Evolutionary conservation across 2,113 vertebrate species (phyloP), one percentile per base, ranked within the genome.

Genomic region (Bos indicus): DNA sequence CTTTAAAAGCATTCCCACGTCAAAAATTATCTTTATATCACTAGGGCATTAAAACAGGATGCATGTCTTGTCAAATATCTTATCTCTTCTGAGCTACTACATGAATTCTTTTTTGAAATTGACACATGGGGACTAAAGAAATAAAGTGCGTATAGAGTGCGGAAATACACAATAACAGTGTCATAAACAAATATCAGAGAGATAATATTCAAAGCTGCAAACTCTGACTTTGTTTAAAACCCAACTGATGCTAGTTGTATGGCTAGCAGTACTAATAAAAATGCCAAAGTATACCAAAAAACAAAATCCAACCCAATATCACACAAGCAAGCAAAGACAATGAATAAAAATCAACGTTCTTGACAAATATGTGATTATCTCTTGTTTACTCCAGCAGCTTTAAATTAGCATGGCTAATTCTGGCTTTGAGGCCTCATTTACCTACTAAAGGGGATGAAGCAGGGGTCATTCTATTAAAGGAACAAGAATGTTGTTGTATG

Each of bases 131-230:
- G 26, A 85, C 40, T 59, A 71, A 95, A 90, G 11, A 71, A 95
- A 14, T 28, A 43, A 84, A 90, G 10, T 88, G 14, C 43, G 5
- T 28, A 33, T 59, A 83, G 19, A 30, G 30, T 64, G 43, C 33
- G 60, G 30, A 82, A 81, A 97, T 77, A 91, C 7, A 80, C 9
- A 96, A 64, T 86, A 88, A 67, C 33, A 84, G 11, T 52, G 13
- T 57, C 59, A 36, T 87, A 95, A 93, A 28, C 48, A 91, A 83
- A 85, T 64, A 74, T 74, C 23, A 94, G 96, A 81, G 26, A 81
- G n/a, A 86, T 16, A 6, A 57, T 62, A 88, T 30, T 94, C 86
- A 93, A 88, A 96, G 64, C 54, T 93, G 43, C 88, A 95, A 82
- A 85, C 2, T 48, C 23, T 80, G 80, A 74, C 52, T 21, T 48